Evolutionary conservation across 2,113 vertebrate species (phyloP).

Genomic region (Salvelinus sp.): DNA sequence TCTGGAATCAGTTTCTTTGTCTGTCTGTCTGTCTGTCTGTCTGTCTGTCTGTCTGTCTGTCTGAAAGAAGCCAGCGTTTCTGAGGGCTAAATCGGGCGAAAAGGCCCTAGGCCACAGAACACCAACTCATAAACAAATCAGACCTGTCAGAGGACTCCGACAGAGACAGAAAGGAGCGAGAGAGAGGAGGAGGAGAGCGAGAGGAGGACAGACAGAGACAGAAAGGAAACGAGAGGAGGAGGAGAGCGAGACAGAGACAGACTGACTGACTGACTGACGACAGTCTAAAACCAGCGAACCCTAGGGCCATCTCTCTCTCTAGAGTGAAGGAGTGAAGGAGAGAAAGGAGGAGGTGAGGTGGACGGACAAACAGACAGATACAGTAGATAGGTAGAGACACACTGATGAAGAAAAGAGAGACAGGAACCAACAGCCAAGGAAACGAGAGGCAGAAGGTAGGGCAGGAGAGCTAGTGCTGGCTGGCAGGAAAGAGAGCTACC

Average conservation of each 20-base stretch:
- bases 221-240: not conserved
- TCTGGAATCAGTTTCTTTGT: not conserved
- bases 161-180: not conserved
- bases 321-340: not conserved
- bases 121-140: not conserved
- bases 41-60: not conserved
- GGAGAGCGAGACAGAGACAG: too few species aligned
- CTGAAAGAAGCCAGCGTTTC: not conserved
- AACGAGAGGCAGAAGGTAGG: not conserved
- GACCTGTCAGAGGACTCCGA: not conserved
- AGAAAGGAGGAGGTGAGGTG: not conserved
- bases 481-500: not conserved
- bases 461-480: not conserved
- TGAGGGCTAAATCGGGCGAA: not conserved
- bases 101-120: constrained; percentile 4
- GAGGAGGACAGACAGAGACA: not conserved
- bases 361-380: not conserved
- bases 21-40: not conserved
- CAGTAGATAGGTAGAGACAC: not conserved
- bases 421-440: not conserved
- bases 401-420: not conserved
- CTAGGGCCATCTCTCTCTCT: not conserved
- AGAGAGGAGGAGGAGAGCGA: not conserved
- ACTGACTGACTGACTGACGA: too few species aligned
- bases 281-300: not conserved